These are phyloP conservation scores for Epizoanthus scotinus DNA, from an alignment of 92 coral and sea anemone genomes.

Conservation along the genomic window DNA sequence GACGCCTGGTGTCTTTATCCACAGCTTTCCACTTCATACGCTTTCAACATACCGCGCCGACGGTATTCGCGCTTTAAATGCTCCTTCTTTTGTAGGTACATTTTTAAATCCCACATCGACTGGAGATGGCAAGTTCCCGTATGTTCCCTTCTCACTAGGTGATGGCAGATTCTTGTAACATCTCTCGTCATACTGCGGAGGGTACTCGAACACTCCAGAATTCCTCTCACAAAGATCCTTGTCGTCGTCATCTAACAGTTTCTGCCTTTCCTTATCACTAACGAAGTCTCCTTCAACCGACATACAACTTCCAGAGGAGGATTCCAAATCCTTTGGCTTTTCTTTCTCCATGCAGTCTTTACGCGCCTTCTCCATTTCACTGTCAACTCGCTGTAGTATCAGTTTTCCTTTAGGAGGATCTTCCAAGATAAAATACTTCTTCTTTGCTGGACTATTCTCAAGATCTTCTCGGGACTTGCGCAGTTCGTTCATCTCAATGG, in stretches of 20 bases:
- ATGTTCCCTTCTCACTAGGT: conserved; percentile 43
- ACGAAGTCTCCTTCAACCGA: conserved; percentile 56
- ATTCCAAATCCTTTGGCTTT: conserved; percentile 50
- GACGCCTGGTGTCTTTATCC: too few relatives aligned
- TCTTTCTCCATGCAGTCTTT: conserved; percentile 65
- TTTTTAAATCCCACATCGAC: conserved; percentile 34
- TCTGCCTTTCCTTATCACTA: conserved; percentile 76
- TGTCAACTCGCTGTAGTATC: conserved; percentile 38
- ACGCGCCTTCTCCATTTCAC: conserved; percentile 72
- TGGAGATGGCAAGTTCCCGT: conserved; percentile 17
- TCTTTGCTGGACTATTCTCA: conserved; percentile 40
- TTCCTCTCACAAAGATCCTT: conserved; percentile 76
- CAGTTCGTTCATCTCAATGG: conserved; percentile 64
- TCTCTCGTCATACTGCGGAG: conserved; percentile 48
- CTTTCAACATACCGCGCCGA: conserved; percentile 62
- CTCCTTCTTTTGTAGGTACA: conserved; percentile 40
- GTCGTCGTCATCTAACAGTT: conserved; percentile 63
- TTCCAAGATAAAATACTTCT: conserved; percentile 52
- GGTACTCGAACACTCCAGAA: conserved; percentile 67
- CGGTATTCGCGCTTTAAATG: conserved; percentile 45
- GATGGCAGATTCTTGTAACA: conserved; percentile 34
- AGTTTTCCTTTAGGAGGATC: conserved; percentile 65
- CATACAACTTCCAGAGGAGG: conserved; percentile 40
- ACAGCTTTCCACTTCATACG: not conserved
- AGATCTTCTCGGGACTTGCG: conserved; percentile 21